Conservation (phyloP, 1,140 invertebrate genomes). For the Grapholita molesta region DNA sequence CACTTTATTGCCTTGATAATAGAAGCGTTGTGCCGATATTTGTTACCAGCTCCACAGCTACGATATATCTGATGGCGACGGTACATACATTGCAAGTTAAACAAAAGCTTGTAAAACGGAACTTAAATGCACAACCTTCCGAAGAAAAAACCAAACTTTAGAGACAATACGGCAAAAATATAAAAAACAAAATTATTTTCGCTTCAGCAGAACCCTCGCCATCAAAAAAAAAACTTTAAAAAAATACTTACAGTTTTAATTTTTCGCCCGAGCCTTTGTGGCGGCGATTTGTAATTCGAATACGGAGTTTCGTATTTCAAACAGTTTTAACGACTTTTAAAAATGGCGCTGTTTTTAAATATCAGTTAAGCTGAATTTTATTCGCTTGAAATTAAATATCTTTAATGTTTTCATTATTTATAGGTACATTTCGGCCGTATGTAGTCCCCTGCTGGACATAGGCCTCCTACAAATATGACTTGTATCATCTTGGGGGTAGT, state of each 20-base stretch:
- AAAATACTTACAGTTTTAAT: not conserved
- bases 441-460: too few relatives aligned
- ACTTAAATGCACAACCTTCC: too few relatives aligned
- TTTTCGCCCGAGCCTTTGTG: not conserved
- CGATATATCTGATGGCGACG: too few relatives aligned
- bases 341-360: not conserved
- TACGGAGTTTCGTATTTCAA: not conserved
- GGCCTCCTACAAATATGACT: too few relatives aligned
- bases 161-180: not conserved
- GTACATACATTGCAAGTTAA: too few relatives aligned
- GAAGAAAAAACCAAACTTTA: too few relatives aligned
- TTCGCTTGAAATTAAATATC: not conserved
- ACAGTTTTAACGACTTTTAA: constrained; percentile 3
- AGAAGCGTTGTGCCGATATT: too few relatives aligned
- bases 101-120: too few relatives aligned
- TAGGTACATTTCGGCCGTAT: too few relatives aligned
- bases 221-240: not conserved
- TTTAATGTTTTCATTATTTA: not conserved
- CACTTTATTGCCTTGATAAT: too few relatives aligned
- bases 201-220: not conserved
- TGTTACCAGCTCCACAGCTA: too few relatives aligned
- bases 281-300: not conserved
- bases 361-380: not conserved
- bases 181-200: not conserved
- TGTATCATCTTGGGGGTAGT: too few relatives aligned